A percentile compares a stretch with the other conserved stretches of the same genome.
phyloP scores from a whole-genome alignment of 2,888 invertebrate genomes.

The Hoplodrina ambigua region DNA sequence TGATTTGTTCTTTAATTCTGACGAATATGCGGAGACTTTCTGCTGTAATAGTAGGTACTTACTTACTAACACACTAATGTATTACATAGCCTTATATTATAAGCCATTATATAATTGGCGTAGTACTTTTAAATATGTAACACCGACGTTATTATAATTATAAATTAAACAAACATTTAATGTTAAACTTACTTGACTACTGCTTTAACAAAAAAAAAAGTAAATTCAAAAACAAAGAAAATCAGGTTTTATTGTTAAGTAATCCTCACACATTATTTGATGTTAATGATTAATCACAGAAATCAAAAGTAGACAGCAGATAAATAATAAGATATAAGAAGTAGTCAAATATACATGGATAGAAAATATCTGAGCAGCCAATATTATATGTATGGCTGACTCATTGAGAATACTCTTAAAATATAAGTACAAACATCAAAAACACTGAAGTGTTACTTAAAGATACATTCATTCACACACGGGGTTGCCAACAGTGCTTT shows the following conservation, averaged over 20 bases:
- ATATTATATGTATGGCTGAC: neutral
- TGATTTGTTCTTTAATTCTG: neutral
- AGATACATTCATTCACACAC: neutral
- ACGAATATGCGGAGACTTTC: neutral
- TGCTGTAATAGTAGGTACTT: neutral
- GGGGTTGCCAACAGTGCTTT: no score
- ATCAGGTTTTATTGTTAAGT: neutral
- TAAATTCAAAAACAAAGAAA: neutral
- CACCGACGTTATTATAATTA: neutral
- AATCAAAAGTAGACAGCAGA: neutral
- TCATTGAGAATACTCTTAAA: slow-evolving; percentile 22
- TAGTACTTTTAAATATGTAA: slow-evolving; percentile 6
- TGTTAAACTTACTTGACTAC: neutral
- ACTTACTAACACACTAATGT: neutral
- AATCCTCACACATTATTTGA: neutral
- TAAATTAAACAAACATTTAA: neutral
- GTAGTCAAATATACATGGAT: slow-evolving; percentile 2
- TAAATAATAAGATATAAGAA: neutral
- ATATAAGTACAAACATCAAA: slow-evolving; percentile 20
- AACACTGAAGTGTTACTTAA: neutral
- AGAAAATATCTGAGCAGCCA: slow-evolving; percentile 17
- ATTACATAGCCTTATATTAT: neutral
- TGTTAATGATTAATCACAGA: slow-evolving; percentile 1
- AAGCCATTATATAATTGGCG: neutral
- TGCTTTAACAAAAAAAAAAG: slow-evolving; percentile 2